These are phyloP conservation scores for Cyphomyrmex costatus DNA, from an alignment of 1,140 invertebrate genomes.

Conservation along the genomic window DNA sequence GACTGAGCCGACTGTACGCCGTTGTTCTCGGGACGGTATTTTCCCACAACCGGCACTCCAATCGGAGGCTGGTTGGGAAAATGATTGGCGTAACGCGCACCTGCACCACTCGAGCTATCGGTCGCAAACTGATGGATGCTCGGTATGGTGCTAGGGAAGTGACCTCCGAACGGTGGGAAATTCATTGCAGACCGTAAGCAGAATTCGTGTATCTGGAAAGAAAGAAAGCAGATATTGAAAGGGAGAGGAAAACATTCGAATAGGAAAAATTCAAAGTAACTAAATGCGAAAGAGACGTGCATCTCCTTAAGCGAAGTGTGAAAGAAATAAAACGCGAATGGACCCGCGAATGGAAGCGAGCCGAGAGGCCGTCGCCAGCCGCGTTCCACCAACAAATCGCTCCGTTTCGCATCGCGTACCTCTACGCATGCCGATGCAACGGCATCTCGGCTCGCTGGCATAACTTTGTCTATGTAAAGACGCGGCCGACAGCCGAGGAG, in stretches of 20 bases:
- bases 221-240: background rate
- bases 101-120: conserved; percentile 86
- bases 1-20: conserved; percentile 84
- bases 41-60: conserved; percentile 85
- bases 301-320: background rate
- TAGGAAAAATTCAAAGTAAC: background rate
- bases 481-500: background rate
- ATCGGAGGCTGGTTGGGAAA: conserved; percentile 86
- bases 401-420: background rate
- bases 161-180: conserved; percentile 90
- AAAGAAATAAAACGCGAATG: background rate
- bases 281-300: background rate
- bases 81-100: conserved; percentile 85
- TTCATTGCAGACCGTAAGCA: conserved; percentile 87
- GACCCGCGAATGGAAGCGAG: background rate
- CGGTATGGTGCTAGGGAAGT: conserved; percentile 89
- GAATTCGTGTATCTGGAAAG: conserved; percentile 81
- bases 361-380: conserved; percentile 10
- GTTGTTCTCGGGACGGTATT: conserved; percentile 85
- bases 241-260: background rate
- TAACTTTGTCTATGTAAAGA: background rate
- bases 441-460: background rate
- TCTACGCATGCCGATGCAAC: background rate
- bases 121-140: conserved; percentile 89
- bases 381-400: background rate